Base-by-base conservation (phyloP, 2,113 vertebrate genomes). In the Atlantisia rogersi region DNA sequence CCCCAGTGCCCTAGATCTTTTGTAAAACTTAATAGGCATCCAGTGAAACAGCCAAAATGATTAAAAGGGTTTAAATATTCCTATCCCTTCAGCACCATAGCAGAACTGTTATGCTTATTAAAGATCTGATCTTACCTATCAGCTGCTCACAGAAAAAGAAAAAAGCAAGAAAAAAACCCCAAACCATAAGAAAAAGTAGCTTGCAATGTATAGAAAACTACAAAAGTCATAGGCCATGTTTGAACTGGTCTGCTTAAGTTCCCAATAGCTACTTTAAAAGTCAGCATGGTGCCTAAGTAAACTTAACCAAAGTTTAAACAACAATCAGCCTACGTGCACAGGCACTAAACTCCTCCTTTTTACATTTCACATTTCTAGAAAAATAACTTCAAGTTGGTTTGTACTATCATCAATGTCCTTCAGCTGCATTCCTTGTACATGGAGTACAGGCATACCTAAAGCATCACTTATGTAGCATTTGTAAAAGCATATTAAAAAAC, bases 241-340 rank as follows among this genome's bases (percentile, higher is more conserved):
- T 84, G 69, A 91, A 74, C n/a, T 44, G 22, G 18, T 65, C 52
- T 84, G 40, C 26, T 82, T 58, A 64, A 1, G 1, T 1, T 80
- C 55, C 20, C 1, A 0, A 31, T 6, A 90, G 50, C 28, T 70
- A 53, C 32, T 90, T 93, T 35, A 22, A 6, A 77, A 77, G 59
- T 42, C 59, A 93, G n/a, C 8, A 40, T 18, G 81, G 42, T 46
- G 28, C 42, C 25, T 32, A 18, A 3, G 12, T 65, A 78, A 74
- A 63, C 46, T 50, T 77, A 46, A 37, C 15, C 3, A 1, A 81
- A 83, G 18, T 35, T 88, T 32, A 86, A 31, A 80, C 46, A 83
- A 55, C 6, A 9, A 58, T 39, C 32, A n/a, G 32, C 12, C 2
- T 80, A 79, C 56, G 21, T 5, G 16, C 26, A 82, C 0, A 0